Evolutionary conservation across 1,140 invertebrate genomes (phyloP), one percentile per base, ranked within the genome.

Genomic region (Cephus cinctus): DNA sequence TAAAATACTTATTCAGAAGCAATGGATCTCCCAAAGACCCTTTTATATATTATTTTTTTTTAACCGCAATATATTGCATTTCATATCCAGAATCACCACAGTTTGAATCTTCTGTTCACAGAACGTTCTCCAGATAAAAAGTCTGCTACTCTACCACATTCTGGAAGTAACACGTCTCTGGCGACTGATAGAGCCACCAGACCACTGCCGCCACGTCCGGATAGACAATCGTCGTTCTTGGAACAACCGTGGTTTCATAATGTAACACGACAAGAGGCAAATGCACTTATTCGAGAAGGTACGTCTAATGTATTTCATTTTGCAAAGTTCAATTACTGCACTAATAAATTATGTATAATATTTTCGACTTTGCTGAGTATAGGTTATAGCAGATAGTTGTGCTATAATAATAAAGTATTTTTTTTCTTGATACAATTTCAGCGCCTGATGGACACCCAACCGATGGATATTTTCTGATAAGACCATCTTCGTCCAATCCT

Each of bases 221-320:
- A 69, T 14, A 65, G 59, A 44, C 59, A 63, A 18, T 66, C 71
- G n/a, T n/a, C n/a, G 4, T 73, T 67, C 43, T 45, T 57, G 16
- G 71, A 75, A 12, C 69, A 65, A 38, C 56, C 71, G n/a, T 76
- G 73, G 73, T 76, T 69, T 41, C 74, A 76, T 25, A 75, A 73
- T 52, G 42, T 75, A 2, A 67, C 67, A 1, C 63, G 74, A 34
- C 67, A 75, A 38, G 65, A 73, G 47, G 73, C 68, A 4, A 69
- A 41, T 39, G 32, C 45, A 39, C 59, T 76, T 18, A 73, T 76
- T 12, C 65, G 56, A 69, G 71, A 69, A 54, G 66, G 73, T 74
- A 43, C 50, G 70, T 58, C 14, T 16, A 15, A 12, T 8, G 3
- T 43, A 22, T 11, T 30, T n/a, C n/a, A 23, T 40, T 41, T 40